Conservation (phyloP, 2,113 vertebrate species). For the Galemys pyrenaicus region DNA sequence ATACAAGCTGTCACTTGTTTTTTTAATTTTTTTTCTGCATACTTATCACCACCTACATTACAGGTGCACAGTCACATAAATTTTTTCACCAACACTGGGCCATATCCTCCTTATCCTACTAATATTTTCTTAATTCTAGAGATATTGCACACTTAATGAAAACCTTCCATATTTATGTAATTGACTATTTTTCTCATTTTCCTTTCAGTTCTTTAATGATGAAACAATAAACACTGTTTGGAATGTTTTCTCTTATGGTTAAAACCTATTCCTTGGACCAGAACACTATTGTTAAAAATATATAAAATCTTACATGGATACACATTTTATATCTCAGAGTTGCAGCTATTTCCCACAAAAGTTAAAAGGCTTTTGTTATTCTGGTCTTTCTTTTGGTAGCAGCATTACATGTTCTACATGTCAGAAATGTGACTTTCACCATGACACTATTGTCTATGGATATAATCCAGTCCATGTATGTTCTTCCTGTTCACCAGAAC, state of each 20-base stretch:
- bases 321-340: background rate
- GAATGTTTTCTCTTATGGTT: constrained; percentile 37
- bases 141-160: background rate
- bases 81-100: background rate
- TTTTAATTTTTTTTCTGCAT: background rate
- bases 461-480: background rate
- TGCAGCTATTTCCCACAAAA: constrained; percentile 28
- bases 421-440: background rate
- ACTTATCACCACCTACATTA: background rate
- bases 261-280: constrained; percentile 46
- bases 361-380: background rate
- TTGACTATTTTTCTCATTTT: constrained; percentile 30
- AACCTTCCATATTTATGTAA: background rate
- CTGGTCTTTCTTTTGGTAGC: background rate
- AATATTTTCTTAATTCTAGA: constrained; percentile 22
- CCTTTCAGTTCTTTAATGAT: constrained; percentile 16
- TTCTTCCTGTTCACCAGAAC: background rate
- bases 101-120: background rate
- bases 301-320: constrained; percentile 29
- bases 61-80: background rate
- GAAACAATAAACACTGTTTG: background rate
- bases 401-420: background rate
- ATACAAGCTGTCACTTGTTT: background rate
- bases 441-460: background rate
- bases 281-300: constrained; percentile 60